A percentile compares a stretch with the other conserved stretches of the same genome.
phyloP scores from a whole-genome alignment of 92 coral and sea anemone species.

The Porites cylindrica region DNA sequence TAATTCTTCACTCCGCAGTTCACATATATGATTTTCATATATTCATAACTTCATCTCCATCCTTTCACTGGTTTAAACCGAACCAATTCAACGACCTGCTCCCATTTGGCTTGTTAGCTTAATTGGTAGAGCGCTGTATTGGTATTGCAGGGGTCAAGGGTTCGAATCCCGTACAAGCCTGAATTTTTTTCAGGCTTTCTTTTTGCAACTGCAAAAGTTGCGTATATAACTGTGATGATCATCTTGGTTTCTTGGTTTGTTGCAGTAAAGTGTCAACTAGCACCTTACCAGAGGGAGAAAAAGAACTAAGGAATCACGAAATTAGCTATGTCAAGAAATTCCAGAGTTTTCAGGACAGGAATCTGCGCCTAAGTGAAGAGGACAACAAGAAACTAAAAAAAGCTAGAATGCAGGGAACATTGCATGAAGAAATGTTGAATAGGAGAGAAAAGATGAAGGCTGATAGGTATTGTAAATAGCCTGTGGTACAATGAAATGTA shows the following conservation, averaged over 20 bases:
- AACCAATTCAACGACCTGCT: no score
- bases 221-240: no score
- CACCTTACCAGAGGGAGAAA: conserved; percentile 77
- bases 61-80: no score
- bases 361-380: conserved; percentile 81
- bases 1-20: no score
- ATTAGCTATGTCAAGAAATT: conserved; percentile 94
- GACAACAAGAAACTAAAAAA: conserved; percentile 80
- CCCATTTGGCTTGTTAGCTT: no score
- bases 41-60: no score
- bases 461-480: conserved; percentile 95
- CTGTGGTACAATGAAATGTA: background rate
- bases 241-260: background rate
- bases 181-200: no score
- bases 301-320: conserved; percentile 88
- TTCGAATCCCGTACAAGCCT: no score
- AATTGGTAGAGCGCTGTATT: no score
- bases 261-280: conserved; percentile 80
- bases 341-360: conserved; percentile 97
- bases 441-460: conserved; percentile 98
- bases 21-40: no score
- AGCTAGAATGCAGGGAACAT: conserved; percentile 82
- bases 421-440: conserved; percentile 94
- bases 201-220: no score
- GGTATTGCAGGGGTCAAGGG: no score